Percentiles rank a stretch among this genome's conserved stretches.
These are phyloP conservation scores for Lonchura striata DNA, from an alignment of 2,113 vertebrate species.

Conservation along the genomic window DNA sequence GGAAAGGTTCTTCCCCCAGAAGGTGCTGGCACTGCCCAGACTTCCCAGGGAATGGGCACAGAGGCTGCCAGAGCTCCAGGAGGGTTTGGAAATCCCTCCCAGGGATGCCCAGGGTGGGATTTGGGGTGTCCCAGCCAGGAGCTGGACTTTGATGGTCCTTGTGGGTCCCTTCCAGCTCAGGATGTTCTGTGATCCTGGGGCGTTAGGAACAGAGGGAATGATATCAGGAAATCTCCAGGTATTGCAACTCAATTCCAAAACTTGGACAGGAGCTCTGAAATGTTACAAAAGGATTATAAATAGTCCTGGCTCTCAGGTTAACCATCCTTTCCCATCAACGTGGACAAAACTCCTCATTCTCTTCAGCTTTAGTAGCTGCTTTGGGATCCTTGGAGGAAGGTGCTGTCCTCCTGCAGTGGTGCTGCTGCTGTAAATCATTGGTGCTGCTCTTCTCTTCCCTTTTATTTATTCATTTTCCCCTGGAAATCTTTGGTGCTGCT, in stretches of 20 bases:
- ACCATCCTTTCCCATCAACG: neutral
- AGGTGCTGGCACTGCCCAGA: neutral
- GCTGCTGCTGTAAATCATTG: neutral
- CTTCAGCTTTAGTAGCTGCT: neutral
- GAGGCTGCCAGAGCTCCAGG: neutral
- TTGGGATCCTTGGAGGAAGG: neutral
- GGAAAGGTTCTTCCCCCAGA: neutral
- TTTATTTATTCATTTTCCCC: too few species aligned
- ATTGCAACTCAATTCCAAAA: neutral
- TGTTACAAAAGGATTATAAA: neutral
- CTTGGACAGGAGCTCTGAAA: neutral
- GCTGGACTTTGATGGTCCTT: neutral
- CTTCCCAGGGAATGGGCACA: neutral
- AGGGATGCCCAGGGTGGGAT: neutral
- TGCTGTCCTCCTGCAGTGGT: neutral
- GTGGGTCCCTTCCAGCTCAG: neutral
- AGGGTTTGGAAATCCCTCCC: fast-evolving
- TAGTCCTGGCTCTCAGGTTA: neutral
- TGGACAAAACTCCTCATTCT: neutral
- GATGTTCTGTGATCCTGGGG: neutral
- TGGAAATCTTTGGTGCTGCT: neutral
- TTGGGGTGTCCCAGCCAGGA: neutral
- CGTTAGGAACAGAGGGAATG: neutral
- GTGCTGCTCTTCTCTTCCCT: neutral
- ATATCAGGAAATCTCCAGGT: neutral